Conservation (phyloP, 2,113 vertebrate genomes). For the Equus quagga region DNA sequence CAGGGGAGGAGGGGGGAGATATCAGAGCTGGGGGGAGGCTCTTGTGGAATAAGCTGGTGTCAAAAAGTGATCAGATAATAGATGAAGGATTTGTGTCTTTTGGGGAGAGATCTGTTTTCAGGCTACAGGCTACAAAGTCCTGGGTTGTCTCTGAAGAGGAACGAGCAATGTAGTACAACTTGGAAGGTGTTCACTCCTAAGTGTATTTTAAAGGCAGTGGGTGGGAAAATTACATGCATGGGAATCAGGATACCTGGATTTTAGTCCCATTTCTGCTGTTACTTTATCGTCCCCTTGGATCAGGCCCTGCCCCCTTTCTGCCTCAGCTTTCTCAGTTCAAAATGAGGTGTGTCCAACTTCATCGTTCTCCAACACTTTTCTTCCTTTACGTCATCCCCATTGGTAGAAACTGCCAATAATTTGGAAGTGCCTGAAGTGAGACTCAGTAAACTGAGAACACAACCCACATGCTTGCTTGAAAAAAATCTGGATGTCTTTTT, state of each 20-base stretch:
- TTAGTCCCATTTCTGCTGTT: background rate
- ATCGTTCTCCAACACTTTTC: conserved; percentile 8
- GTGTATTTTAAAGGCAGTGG: background rate
- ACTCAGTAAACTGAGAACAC: background rate
- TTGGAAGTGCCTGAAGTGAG: background rate
- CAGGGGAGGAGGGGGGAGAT: too few species aligned
- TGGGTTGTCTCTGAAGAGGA: background rate
- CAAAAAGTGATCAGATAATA: background rate
- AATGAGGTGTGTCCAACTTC: background rate
- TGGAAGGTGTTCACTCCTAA: background rate
- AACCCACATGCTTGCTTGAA: background rate
- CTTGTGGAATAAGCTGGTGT: background rate
- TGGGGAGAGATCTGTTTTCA: background rate
- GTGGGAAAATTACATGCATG: background rate
- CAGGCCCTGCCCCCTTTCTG: background rate
- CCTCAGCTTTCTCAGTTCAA: background rate
- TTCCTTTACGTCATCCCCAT: background rate
- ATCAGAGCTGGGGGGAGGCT: background rate
- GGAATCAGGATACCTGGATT: background rate
- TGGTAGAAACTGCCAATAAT: background rate
- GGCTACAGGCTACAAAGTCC: background rate
- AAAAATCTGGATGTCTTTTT: background rate
- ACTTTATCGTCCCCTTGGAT: background rate
- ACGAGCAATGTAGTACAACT: background rate
- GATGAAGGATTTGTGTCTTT: background rate